phyloP scores from a whole-genome alignment of 2,888 invertebrate species.

The Clostera curtula region DNA sequence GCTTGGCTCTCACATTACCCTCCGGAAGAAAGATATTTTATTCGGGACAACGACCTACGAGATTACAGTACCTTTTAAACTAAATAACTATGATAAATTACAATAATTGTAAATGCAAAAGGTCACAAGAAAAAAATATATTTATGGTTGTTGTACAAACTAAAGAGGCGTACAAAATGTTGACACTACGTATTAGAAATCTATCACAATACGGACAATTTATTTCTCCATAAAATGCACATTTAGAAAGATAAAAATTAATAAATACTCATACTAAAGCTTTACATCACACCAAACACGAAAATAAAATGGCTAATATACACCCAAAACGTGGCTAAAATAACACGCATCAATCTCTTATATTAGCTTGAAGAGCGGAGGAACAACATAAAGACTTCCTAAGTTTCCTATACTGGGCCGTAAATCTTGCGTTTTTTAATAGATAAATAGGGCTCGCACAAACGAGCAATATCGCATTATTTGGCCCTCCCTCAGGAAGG shows the following conservation, averaged over 20 bases:
- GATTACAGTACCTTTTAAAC: too few relatives aligned
- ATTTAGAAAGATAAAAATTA: neutral
- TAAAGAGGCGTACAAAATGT: too few relatives aligned
- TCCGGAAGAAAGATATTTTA: too few relatives aligned
- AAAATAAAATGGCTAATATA: slow-evolving; percentile 30
- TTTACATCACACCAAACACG: slow-evolving; percentile 19
- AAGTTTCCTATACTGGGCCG: slow-evolving; percentile 63
- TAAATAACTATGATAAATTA: too few relatives aligned
- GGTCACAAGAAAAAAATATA: too few relatives aligned
- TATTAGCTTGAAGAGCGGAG: slow-evolving; percentile 56
- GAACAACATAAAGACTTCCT: slow-evolving; percentile 69
- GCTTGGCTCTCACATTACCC: too few relatives aligned
- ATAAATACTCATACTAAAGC: slow-evolving; percentile 9
- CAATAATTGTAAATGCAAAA: too few relatives aligned
- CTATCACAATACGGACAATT: too few relatives aligned
- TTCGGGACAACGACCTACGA: too few relatives aligned
- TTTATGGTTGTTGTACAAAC: too few relatives aligned
- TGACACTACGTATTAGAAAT: too few relatives aligned
- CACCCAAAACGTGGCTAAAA: slow-evolving; percentile 42
- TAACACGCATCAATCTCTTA: slow-evolving; percentile 65
- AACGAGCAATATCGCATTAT: slow-evolving; percentile 76
- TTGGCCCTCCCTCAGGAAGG: slow-evolving; percentile 73
- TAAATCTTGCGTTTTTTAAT: slow-evolving; percentile 74
- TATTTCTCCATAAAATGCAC: neutral
- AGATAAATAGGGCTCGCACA: slow-evolving; percentile 74